Base-by-base conservation (phyloP, 1,140 invertebrate genomes). In the Eumeta japonica region DNA sequence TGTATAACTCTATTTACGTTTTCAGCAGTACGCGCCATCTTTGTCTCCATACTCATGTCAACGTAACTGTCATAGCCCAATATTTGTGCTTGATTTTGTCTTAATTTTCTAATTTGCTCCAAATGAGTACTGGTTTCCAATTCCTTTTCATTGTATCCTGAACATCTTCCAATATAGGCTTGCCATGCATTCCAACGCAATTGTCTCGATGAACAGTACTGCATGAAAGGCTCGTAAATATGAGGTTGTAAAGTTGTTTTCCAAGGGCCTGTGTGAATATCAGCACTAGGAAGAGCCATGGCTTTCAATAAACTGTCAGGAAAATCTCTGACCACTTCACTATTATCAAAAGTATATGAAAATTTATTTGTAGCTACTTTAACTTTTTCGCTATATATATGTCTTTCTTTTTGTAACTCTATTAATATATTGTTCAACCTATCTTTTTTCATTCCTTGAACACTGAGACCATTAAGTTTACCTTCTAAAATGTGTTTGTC, bases 11-110 rank as follows among this genome's bases (percentile, higher is more conserved):
- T 75, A 35, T 86, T 75, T 1, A 95, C 82, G 68, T 87, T 89
- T 15, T 89, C 81, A n/a, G 93, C 66, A 46, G 64, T 86, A 18
- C 85, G 87, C 2, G 92, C 91, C 90, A 97, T 95, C 80, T 95
- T 96, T 0, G 90, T 94, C 76, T 90, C 84, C 90, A 97, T 92
- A 17, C 88, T 92, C 83, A 96, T 84, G 17, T 94, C 83, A 0
- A 81, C 85, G 72, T 80, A 95, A 40, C 79, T 84, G 33, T 86
- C 75, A 63, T 83, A 97, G 0, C 92, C 92, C 30, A 96, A 72
- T 13, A 86, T 45, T 52, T 84, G 76, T 0, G 92, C 92, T 55
- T 89, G 81, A 30, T 86, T 80, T 16, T 60, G 63, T 56, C 90
- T 84, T 28, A 82, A 56, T 19, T 51, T 60, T 19, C 92, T 76